Evolutionary conservation across 1,140 invertebrate genomes (phyloP), one percentile per base, ranked within the genome.

Genomic region (Scaptodrosophila lebanonensis): DNA sequence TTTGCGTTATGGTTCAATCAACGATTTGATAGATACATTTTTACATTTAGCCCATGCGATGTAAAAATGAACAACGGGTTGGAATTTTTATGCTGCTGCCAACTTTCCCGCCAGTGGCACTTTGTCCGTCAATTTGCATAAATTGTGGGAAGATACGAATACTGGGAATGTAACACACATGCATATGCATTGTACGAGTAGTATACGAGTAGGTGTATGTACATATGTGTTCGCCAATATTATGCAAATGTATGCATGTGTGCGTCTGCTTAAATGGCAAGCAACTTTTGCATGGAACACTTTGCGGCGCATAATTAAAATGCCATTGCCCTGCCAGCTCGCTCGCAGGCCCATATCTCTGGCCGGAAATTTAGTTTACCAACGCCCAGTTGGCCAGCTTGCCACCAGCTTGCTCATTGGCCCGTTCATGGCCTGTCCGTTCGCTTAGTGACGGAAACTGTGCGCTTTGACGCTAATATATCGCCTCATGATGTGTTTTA

Each of bases 381-480:
- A 67, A 50, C 47, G 49, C 40, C 27, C 38, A 59, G 29, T 22
- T n/a, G 45, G 40, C 29, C 22, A 17, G 29, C 13, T 4, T 3
- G 29, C 30, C 11, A 11, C n/a, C n/a, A n/a, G n/a, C n/a, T 52
- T 36, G 35, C 15, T 36, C 40, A 25, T 44, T 50, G 20, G 47
- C 47, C 47, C 20, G n/a, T n/a, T n/a, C 47, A n/a, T 39, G 20
- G 32, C 20, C 33, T 1, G n/a, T 8, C 8, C 22, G 30, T 13
- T 71, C 44, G 56, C 65, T 72, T 56, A 33, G 50, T 72, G 36
- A 33, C 56, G 57, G 68, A 67, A 67, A 50, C 12, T 61, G 43
- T 48, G 69, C 69, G 53, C 69, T 73, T 72, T 70, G 69, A 64
- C 58, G 36, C 63, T 73, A 72, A 72, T 73, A 65, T 64, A 72